Evolutionary conservation across 2,113 vertebrate species (phyloP).

Genomic region (Hyperopisus bebe): DNA sequence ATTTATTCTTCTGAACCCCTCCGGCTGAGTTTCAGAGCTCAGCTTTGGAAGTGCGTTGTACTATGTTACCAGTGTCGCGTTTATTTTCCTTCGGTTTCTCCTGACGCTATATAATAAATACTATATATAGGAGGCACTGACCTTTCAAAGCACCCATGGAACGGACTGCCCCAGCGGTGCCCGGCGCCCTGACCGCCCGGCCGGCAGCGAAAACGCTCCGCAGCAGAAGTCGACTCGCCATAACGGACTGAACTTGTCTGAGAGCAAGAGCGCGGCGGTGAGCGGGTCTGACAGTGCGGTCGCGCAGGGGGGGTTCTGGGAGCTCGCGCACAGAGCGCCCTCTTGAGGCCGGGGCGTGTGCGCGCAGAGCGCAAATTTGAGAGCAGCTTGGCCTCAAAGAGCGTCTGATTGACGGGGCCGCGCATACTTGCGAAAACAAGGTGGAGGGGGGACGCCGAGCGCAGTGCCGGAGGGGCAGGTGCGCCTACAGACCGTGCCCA

Average conservation of each 20-base stretch:
- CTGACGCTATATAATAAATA: neutral
- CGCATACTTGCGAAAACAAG: neutral
- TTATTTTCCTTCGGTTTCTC: neutral
- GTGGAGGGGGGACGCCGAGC: neutral
- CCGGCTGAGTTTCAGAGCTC: neutral
- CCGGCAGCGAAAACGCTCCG: conserved; percentile 25
- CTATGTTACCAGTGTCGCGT: neutral
- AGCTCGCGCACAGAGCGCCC: neutral
- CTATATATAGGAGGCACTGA: neutral
- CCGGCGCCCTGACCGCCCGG: conserved; percentile 23
- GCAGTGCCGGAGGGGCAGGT: neutral
- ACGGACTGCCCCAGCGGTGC: conserved; percentile 16
- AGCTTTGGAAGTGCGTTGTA: neutral
- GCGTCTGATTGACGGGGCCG: neutral
- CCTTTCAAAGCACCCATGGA: conserved; percentile 40
- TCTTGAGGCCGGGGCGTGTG: neutral
- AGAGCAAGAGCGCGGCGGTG: neutral
- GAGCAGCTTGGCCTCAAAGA: neutral
- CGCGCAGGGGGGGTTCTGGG: neutral
- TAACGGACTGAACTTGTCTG: conserved; percentile 3
- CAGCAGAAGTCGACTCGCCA: conserved; percentile 53
- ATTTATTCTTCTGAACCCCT: neutral
- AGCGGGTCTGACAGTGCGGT: neutral
- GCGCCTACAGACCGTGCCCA: neutral
- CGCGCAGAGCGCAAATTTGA: neutral